phyloP scores from a whole-genome alignment of 2,888 invertebrate genomes.

The Gastrophysa polygoni region DNA sequence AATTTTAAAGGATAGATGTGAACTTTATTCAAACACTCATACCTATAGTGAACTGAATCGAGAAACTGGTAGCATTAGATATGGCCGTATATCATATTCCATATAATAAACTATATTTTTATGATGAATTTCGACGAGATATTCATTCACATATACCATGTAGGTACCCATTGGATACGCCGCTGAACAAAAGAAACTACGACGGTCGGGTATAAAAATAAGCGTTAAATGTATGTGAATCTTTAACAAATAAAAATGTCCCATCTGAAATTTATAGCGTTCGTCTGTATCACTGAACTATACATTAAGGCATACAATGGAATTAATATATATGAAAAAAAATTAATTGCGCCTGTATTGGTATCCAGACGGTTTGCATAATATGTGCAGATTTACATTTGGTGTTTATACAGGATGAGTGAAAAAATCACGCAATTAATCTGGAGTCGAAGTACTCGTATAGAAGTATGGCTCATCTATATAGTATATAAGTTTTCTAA shows the following conservation, averaged over 20 bases:
- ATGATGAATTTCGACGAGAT: conserved; percentile 20
- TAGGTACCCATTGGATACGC: conserved; percentile 20
- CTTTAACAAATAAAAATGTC: conserved; percentile 51
- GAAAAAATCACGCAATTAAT: neutral
- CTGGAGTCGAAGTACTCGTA: too few species aligned
- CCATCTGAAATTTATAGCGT: conserved; percentile 51
- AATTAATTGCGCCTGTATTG: conserved; percentile 42
- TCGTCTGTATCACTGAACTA: conserved; percentile 52
- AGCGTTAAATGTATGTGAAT: conserved; percentile 44
- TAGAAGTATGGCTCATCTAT: too few species aligned
- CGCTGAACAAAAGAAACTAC: conserved; percentile 13
- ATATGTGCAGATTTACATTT: conserved; percentile 40
- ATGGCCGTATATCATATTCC: conserved; percentile 2
- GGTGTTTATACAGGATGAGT: neutral
- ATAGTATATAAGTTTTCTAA: too few species aligned
- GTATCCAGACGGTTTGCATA: conserved; percentile 43
- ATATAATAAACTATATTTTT: neutral
- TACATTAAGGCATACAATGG: conserved; percentile 56
- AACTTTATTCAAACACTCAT: neutral
- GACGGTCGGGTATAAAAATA: conserved; percentile 31
- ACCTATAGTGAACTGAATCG: neutral
- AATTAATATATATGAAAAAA: conserved; percentile 52
- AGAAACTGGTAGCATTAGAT: conserved; percentile 1
- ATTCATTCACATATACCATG: conserved; percentile 18
- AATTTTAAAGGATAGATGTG: neutral